Conservation (phyloP, 2,113 vertebrate species). For the Echinops telfairi region DNA sequence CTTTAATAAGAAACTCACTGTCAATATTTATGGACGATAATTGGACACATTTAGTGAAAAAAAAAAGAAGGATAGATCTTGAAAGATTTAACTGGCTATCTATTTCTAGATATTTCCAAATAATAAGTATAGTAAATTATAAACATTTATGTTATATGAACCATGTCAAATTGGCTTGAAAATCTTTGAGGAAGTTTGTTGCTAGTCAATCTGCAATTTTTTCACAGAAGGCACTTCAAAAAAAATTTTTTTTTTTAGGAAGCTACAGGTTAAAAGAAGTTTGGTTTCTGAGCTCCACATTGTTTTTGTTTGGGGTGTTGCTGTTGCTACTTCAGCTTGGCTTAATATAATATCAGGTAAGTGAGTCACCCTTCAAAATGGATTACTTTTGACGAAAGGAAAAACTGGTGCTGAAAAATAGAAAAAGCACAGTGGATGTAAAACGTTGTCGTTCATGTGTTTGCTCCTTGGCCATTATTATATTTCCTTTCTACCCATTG, state of each 20-base stretch:
- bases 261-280: not conserved
- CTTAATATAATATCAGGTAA: constrained; percentile 60
- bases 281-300: not conserved
- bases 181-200: constrained; percentile 14
- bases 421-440: not conserved
- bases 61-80: not conserved
- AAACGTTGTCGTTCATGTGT: not conserved
- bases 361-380: constrained; percentile 50
- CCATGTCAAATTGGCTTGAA: not conserved
- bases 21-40: constrained; percentile 65
- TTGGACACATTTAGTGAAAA: constrained; percentile 50
- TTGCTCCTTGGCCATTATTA: not conserved
- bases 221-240: constrained; percentile 22
- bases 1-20: constrained; percentile 72
- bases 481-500: not conserved
- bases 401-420: not conserved
- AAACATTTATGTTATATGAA: constrained; percentile 15
- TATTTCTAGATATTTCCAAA: constrained; percentile 43
- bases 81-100: not conserved
- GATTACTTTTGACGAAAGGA: constrained; percentile 36
- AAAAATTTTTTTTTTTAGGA: constrained; percentile 20
- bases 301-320: not conserved
- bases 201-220: not conserved
- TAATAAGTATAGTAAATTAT: not conserved
- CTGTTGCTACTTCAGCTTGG: constrained; percentile 25